phyloP scores from a whole-genome alignment of 2,797 vertebrate species.

The Danio tinwini region DNA sequence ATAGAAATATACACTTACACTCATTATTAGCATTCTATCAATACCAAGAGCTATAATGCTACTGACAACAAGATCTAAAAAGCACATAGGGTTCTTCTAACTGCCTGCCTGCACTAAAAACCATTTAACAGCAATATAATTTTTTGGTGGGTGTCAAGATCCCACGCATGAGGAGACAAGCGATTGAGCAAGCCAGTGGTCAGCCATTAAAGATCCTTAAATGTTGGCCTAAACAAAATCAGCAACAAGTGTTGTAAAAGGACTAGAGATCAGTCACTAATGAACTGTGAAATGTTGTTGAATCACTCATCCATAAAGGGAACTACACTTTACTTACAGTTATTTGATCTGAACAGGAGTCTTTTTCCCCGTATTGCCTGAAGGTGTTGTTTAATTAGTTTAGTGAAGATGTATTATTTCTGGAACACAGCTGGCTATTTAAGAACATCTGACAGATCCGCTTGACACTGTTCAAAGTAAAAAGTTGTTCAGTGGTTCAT shows the following conservation, averaged over 20 bases:
- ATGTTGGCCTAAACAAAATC: conserved; percentile 31
- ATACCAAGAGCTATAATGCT: neutral
- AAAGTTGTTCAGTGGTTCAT: neutral
- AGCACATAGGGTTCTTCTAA: neutral
- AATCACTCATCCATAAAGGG: conserved; percentile 33
- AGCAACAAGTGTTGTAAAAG: conserved; percentile 41
- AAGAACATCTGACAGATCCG: conserved; percentile 4
- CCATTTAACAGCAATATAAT: conserved; percentile 8
- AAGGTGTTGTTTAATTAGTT: conserved; percentile 45
- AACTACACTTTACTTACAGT: conserved; percentile 22
- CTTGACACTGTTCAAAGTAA: conserved; percentile 11
- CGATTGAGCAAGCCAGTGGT: conserved; percentile 45
- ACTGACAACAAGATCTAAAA: conserved; percentile 7
- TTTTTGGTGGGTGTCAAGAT: conserved; percentile 35
- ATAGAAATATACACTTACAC: too few species aligned
- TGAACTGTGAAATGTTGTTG: conserved; percentile 50
- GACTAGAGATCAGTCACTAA: conserved; percentile 40
- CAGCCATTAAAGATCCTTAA: conserved; percentile 52
- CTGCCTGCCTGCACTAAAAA: conserved; percentile 28
- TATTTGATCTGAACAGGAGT: conserved; percentile 10
- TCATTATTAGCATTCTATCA: too few species aligned
- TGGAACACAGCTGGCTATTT: conserved; percentile 23
- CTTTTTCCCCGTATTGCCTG: conserved; percentile 30
- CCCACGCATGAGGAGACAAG: conserved; percentile 46
- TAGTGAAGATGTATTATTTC: conserved; percentile 16